phyloP scores from a whole-genome alignment of 2,797 vertebrate genomes.

The Notoglanidium macrostoma region DNA sequence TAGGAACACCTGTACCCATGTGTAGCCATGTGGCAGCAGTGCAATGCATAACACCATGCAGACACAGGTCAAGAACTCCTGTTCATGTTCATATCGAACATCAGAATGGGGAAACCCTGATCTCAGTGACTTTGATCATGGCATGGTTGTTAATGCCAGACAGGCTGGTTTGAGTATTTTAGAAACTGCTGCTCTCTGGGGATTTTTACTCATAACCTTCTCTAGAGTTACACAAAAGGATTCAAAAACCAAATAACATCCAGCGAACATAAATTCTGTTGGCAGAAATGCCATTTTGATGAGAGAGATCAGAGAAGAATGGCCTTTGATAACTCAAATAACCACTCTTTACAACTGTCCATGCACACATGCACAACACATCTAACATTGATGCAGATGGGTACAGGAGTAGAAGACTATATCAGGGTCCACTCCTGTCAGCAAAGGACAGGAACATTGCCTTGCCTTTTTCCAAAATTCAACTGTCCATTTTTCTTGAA shows the following conservation, averaged over 20 bases:
- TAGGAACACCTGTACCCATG: neutral
- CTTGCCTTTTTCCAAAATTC: neutral
- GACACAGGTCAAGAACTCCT: neutral
- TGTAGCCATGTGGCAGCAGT: conserved; percentile 7
- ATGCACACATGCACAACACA: neutral
- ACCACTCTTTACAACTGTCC: neutral
- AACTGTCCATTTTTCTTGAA: neutral
- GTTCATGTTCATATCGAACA: neutral
- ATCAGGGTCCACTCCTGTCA: neutral
- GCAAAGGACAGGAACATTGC: neutral
- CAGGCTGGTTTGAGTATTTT: neutral
- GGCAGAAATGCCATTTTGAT: neutral
- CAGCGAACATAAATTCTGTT: neutral
- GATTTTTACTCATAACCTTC: neutral
- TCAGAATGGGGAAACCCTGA: neutral
- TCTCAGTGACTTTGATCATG: neutral
- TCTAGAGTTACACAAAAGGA: neutral
- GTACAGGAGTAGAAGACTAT: neutral
- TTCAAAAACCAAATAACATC: neutral
- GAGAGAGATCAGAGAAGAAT: neutral
- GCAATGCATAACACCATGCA: neutral
- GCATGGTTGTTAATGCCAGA: neutral
- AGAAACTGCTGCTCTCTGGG: neutral
- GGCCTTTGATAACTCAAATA: neutral
- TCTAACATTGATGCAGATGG: neutral